Evolutionary conservation across 2,113 vertebrate species (phyloP), one percentile per base, ranked within the genome.

Genomic region (Hemicordylus capensis): DNA sequence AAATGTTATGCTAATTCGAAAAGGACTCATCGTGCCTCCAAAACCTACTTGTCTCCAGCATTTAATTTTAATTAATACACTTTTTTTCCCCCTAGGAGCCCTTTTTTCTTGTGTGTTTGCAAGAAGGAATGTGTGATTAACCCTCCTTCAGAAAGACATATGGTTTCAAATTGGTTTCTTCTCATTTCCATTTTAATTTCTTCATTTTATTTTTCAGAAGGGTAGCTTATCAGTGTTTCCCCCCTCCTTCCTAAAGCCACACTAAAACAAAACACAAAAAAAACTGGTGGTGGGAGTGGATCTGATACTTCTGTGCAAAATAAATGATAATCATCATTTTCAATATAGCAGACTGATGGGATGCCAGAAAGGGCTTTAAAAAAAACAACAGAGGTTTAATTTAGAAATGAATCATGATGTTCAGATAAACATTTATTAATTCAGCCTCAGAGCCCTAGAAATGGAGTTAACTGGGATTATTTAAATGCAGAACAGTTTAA

Each of bases 1-100:
- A 89, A 90, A 88, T 86, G 81, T 94, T 91, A 86, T 93, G 94
- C 95, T 96, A 95, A 97, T 96, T 90, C 88, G 86, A 84, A 92
- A 88, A 89, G 92, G 89, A 75, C 88, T 82, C 14, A 28, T 56
- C 6, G 56, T 87, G 88, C 86, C 72, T 87, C 82, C 72, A 76
- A 88, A 77, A 93, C 92, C 87, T 0, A 37, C 94, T 92, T 90
- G 91, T 92, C 95, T 51, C 0, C 48, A 87, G 91, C 83, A 63
- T 82, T 95, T 95, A 85, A 81, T 92, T 93, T 94, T 95, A 94
- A 94, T 95, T 87, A 94, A 90, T 89, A 88, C 88, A 42, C 92
- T 92, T 93, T 22, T n/a, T 3, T 2, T 20, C 63, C 39, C 17
- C 19, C 86, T 80, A 88, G 90, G 89, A 87, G 77, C 84, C 85